Evolutionary conservation across 2,113 vertebrate species (phyloP).

Genomic region (Pandion haliaetus): DNA sequence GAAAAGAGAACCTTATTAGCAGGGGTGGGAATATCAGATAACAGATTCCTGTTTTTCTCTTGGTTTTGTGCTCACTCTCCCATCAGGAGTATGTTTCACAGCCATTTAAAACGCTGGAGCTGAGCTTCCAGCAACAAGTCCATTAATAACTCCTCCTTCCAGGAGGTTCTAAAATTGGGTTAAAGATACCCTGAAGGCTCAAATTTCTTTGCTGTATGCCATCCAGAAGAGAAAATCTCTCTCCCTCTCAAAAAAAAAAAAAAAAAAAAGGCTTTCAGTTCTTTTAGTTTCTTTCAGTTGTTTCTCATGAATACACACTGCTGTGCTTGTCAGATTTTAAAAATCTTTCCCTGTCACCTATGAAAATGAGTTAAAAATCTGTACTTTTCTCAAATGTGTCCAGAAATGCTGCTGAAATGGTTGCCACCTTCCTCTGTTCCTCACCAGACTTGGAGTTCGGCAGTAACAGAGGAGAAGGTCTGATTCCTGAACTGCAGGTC

Average conservation of each 20-base stretch:
- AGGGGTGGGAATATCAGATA: background rate
- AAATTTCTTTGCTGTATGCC: background rate
- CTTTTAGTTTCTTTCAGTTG: background rate
- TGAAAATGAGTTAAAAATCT: background rate
- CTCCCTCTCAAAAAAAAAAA: no score
- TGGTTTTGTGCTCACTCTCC: background rate
- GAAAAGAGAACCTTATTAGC: background rate
- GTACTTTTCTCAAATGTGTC: background rate
- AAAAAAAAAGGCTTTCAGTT: background rate
- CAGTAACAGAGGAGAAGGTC: background rate
- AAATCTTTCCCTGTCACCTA: background rate
- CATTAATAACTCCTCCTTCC: background rate
- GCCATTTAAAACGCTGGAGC: background rate
- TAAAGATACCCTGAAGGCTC: constrained; percentile 22
- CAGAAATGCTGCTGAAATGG: background rate
- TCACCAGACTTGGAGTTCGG: rapidly evolving
- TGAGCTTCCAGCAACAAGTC: constrained; percentile 32
- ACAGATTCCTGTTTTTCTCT: background rate
- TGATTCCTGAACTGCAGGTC: background rate
- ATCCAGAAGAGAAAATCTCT: background rate
- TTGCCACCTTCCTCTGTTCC: background rate
- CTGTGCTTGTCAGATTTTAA: background rate
- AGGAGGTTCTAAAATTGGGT: constrained; percentile 3
- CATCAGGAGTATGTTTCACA: background rate
- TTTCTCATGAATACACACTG: background rate